Evolutionary conservation across 2,113 vertebrate species (phyloP), one percentile per base, ranked within the genome.

Genomic region (Seriola dumerili): DNA sequence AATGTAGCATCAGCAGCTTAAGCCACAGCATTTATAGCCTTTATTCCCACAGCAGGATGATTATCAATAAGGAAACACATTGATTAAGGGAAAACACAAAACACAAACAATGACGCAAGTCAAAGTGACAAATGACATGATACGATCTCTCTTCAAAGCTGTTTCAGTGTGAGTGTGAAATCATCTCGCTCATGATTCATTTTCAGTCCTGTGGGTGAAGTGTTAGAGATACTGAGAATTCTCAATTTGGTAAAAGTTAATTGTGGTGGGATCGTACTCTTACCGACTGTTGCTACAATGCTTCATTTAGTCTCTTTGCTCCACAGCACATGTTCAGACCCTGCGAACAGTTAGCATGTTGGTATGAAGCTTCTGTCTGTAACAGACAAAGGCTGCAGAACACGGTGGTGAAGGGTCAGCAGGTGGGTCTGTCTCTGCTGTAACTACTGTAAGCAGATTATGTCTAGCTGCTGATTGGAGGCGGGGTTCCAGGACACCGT

Each of bases 391-490:
- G 4, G 29, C 21, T 17, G 44, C 32, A 83, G 59, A 74, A 55
- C 25, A 23, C 40, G 13, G n/a, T 8, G 46, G 19, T 55, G 3
- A 48, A 1, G 13, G 34, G 61, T 66, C 17, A 79, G 50, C 80
- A 73, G 76, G 66, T 54, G 69, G 70, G 46, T 54, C 61, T 61
- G 85, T 76, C 57, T 71, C 50, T 38, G 2, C 46, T 79, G 44
- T 48, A 52, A 54, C 55, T 48, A 12, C n/a, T 38, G 55, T 94
- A 95, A 95, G 92, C 94, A 87, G 91, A 91, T 95, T 94, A 94
- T 84, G 84, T 93, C 88, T 92, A 85, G 63, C 81, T 82, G 61
- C n/a, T n/a, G n/a, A n/a, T n/a, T n/a, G n/a, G n/a, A n/a, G n/a
- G n/a, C n/a, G n/a, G n/a, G n/a, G n/a, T n/a, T n/a, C n/a, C 23